Conservation (phyloP, 2,797 vertebrate species). For the Chromobotia macracanthus region DNA sequence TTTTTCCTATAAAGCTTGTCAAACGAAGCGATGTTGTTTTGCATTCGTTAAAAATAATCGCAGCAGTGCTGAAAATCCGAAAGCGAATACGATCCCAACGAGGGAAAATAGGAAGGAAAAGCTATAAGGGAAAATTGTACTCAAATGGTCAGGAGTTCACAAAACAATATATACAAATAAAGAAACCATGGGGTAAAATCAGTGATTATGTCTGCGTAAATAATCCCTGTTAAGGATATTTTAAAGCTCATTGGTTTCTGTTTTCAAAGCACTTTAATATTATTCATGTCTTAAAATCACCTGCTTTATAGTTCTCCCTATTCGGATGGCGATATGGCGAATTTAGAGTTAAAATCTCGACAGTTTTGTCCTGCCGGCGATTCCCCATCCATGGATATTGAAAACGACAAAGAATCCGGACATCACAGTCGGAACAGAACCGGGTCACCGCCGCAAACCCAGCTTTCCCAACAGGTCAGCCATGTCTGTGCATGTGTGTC, state of each 20-base stretch:
- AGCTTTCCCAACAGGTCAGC: slow-evolving; percentile 38
- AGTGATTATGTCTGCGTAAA: not conserved
- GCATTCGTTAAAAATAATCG: no score
- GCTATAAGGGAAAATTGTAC: no score
- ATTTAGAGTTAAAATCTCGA: slow-evolving; percentile 16
- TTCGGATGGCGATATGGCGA: slow-evolving; percentile 5
- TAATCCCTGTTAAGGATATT: not conserved
- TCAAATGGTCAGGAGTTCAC: no score
- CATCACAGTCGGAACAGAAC: slow-evolving; percentile 7
- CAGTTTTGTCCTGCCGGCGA: not conserved
- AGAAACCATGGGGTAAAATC: not conserved
- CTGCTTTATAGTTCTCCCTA: not conserved
- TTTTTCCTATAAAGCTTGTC: no score
- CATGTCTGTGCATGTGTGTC: slow-evolving; percentile 5
- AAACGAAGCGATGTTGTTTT: no score
- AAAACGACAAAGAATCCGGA: slow-evolving; percentile 4
- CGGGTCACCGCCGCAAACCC: slow-evolving; percentile 12
- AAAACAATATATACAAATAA: not conserved
- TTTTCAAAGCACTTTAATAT: no score
- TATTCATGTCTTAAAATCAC: no score
- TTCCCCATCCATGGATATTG: slow-evolving; percentile 1
- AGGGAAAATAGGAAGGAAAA: no score
- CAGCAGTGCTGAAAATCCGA: no score
- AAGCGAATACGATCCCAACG: not conserved
- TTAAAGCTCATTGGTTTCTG: not conserved